Base-by-base conservation (phyloP, 2,797 vertebrate species). In the Sebastes jordani region DNA sequence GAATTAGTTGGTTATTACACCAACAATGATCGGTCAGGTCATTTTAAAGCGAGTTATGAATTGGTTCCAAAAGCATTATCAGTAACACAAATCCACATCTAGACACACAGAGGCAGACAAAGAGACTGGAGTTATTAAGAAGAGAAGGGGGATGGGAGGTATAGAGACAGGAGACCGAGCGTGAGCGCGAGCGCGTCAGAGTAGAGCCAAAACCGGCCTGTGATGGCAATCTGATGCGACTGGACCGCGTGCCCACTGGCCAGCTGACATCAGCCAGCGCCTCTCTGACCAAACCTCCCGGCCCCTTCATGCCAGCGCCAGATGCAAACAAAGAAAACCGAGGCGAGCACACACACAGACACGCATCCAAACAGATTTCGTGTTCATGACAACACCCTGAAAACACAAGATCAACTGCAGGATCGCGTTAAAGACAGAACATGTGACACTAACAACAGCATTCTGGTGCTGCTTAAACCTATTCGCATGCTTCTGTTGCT, bases 221-320 rank as follows among this genome's bases (percentile, higher is more conserved):
- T 95, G 95, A 95, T 91, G 91, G 82, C 85, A 77, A 96, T 95
- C 22, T 83, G 93, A 95, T 94, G 92, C 78, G 95, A 95, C 94
- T 93, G 92, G 90, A 85, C 81, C 76, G 66, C 59, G 81, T 90
- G 86, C 92, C 94, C 93, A 92, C 82, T 86, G 92, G 94, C 93
- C 88, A 92, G 87, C 86, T 92, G 91, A 94, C 93, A 93, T 95
- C 93, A 92, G 92, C 93, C 89, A 75, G 80, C 71, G 90, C 89
- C 90, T 84, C 91, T 86, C 87, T 87, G 91, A 89, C 92, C 86
- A 88, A 86, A 85, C 87, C 93, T 93, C 86, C 82, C 83, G 77
- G 90, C 88, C 88, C 72, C 88, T 91, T 92, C 89, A 94, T 90
- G 91, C 92, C 93, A 92, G 90, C 83, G 76, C 91, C 87, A 91